A percentile compares a stretch with the other conserved stretches of the same genome.
phyloP scores from a whole-genome alignment of 1,140 invertebrate species.

The Drosophila parvula region DNA sequence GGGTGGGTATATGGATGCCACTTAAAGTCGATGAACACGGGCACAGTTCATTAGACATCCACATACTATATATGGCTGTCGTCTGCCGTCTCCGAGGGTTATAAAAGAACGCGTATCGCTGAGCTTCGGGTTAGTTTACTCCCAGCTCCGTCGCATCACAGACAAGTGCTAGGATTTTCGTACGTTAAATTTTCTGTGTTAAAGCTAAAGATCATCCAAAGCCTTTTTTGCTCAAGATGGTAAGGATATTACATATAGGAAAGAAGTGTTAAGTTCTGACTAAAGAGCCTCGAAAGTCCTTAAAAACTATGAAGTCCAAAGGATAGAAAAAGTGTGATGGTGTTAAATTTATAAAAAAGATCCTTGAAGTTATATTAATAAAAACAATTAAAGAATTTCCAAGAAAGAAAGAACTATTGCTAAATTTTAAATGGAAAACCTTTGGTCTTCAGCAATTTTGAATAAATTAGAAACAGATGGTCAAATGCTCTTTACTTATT shows the following conservation, averaged over 20 bases:
- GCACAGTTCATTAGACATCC: slow-evolving; percentile 26
- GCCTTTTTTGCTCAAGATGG: slow-evolving; percentile 19
- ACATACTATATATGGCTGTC: slow-evolving; percentile 22
- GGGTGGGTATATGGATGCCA: slow-evolving; percentile 29
- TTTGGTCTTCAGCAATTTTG: no score
- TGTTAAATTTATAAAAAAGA: not conserved
- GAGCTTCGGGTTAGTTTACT: slow-evolving; percentile 41
- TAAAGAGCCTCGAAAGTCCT: not conserved
- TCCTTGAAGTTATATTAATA: not conserved
- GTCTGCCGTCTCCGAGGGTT: slow-evolving; percentile 12
- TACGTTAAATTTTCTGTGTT: slow-evolving; percentile 6
- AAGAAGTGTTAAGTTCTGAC: no score
- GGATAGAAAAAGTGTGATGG: not conserved
- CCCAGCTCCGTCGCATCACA: slow-evolving; percentile 47
- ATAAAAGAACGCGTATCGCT: slow-evolving; percentile 37
- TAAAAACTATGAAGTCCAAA: not conserved
- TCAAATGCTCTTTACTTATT: not conserved
- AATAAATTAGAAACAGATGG: slow-evolving; percentile 11
- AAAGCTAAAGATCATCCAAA: slow-evolving; percentile 1
- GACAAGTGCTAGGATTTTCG: slow-evolving; percentile 39
- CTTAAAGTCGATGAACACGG: slow-evolving; percentile 21
- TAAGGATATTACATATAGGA: not conserved
- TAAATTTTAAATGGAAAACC: no score
- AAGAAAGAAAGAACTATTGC: not conserved
- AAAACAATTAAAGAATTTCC: no score